A percentile compares a stretch with the other conserved stretches of the same genome.
These are phyloP conservation scores for Champsocephalus esox DNA, from an alignment of 2,797 vertebrate species.

Conservation along the genomic window DNA sequence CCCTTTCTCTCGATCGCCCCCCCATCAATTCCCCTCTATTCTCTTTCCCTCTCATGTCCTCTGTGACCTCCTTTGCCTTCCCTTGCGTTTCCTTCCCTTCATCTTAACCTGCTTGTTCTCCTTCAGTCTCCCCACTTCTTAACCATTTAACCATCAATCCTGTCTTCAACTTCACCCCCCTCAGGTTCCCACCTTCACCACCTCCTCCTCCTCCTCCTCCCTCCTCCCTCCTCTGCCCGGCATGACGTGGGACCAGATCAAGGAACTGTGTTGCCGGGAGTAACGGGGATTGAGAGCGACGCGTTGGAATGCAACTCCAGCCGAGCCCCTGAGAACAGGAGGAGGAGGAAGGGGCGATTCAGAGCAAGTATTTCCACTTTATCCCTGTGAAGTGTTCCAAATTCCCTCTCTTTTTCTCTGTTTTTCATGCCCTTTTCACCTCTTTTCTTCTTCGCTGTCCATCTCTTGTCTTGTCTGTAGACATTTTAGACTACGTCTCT, in stretches of 20 bases:
- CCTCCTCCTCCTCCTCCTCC: conserved; percentile 27
- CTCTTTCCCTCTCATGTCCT: conserved; percentile 12
- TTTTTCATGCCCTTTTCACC: conserved; percentile 23
- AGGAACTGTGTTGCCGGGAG: conserved; percentile 80
- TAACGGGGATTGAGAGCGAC: conserved; percentile 78
- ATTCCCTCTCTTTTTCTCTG: conserved; percentile 29
- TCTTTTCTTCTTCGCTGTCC: conserved; percentile 10
- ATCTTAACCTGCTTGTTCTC: neutral
- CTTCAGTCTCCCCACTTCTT: neutral
- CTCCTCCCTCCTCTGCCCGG: conserved; percentile 51
- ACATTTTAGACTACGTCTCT: conserved; percentile 36
- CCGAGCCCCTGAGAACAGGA: conserved; percentile 73
- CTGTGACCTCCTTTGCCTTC: conserved; percentile 23
- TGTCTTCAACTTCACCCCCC: conserved; percentile 20
- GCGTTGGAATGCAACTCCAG: conserved; percentile 80
- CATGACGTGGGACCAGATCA: conserved; percentile 82
- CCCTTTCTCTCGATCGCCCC: neutral
- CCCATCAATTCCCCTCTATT: neutral
- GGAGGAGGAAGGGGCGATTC: conserved; percentile 43
- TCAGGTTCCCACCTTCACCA: conserved; percentile 5
- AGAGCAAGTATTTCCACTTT: conserved; percentile 75
- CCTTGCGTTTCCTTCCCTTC: neutral
- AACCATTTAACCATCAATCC: conserved; percentile 47
- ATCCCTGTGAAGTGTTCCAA: conserved; percentile 59
- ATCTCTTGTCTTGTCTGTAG: conserved; percentile 26